Conservation (phyloP, 2,888 invertebrate genomes). For the Pelosia muscerda region DNA sequence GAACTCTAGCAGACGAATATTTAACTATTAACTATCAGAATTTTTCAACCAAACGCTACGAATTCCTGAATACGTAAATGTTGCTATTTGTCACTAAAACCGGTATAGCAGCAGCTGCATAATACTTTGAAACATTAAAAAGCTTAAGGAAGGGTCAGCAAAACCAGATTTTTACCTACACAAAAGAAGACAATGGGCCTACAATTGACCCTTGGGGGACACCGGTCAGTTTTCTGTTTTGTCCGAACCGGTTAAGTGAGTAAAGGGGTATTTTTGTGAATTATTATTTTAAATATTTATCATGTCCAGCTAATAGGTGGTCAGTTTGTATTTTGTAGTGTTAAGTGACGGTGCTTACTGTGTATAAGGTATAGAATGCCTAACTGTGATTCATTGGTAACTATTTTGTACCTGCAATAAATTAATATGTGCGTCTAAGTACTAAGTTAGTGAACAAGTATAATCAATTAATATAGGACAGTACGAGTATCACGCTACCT, state of each 20-base stretch:
- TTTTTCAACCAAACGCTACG: conserved; percentile 29
- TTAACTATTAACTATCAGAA: conserved; percentile 32
- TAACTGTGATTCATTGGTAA: conserved; percentile 31
- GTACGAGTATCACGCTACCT: too few relatives aligned
- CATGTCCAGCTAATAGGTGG: conserved; percentile 62
- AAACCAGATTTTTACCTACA: conserved; percentile 83
- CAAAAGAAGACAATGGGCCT: conserved; percentile 73
- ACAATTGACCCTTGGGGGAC: conserved; percentile 80
- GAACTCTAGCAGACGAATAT: not conserved
- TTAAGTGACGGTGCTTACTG: conserved; percentile 57
- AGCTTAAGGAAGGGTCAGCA: conserved; percentile 83
- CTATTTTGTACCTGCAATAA: not conserved
- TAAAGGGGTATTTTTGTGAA: conserved; percentile 69
- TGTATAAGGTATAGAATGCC: conserved; percentile 42
- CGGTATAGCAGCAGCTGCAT: conserved; percentile 75
- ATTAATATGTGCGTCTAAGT: too few relatives aligned
- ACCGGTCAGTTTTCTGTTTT: conserved; percentile 77
- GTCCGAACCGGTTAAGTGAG: conserved; percentile 73
- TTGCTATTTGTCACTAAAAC: conserved; percentile 62
- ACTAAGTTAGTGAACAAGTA: not conserved
- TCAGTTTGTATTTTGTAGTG: conserved; percentile 74
- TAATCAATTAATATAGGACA: not conserved
- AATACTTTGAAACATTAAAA: conserved; percentile 62
- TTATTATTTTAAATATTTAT: conserved; percentile 66
- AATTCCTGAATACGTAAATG: conserved; percentile 52